phyloP scores from a whole-genome alignment of 2,888 invertebrate genomes.

The Galeopsomyia nigrocyanea region DNA sequence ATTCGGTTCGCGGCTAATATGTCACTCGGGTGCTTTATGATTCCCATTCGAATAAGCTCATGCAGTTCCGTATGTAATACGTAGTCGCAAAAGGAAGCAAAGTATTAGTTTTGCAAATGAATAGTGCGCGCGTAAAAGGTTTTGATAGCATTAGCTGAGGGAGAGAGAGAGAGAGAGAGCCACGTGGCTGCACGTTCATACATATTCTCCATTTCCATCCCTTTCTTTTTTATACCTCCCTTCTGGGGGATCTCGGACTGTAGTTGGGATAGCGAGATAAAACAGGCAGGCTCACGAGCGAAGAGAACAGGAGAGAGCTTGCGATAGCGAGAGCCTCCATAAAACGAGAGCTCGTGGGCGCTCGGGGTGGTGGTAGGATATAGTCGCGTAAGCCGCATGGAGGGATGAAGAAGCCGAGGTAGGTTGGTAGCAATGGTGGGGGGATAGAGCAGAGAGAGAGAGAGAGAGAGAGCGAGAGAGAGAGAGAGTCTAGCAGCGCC shows the following conservation, averaged over 20 bases:
- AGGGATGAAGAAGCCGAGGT: conserved; percentile 50
- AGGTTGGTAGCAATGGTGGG: conserved; percentile 47
- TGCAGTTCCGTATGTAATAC: too few relatives aligned
- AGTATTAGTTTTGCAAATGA: too few relatives aligned
- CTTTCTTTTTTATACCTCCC: conserved; percentile 1
- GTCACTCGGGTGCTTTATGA: too few relatives aligned
- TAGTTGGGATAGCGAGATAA: conserved; percentile 32
- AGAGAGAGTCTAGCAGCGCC: conserved; percentile 49
- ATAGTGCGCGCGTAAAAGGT: too few relatives aligned
- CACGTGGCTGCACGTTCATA: conserved; percentile 51
- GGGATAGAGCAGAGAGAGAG: conserved; percentile 34
- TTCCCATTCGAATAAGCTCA: too few relatives aligned
- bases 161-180: conserved; percentile 4
- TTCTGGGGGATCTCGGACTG: conserved; percentile 35
- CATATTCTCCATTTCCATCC: conserved; percentile 7
- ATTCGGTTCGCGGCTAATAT: too few relatives aligned
- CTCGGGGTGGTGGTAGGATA: too few relatives aligned
- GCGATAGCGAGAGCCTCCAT: conserved; percentile 6
- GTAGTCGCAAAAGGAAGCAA: too few relatives aligned
- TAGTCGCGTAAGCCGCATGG: neutral
- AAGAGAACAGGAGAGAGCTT: conserved; percentile 26
- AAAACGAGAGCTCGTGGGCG: neutral
- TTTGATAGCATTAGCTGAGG: neutral
- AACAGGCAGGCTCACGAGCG: conserved; percentile 20
- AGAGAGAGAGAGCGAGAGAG: conserved; percentile 18